These are phyloP conservation scores for Struthio camelus DNA, from an alignment of 2,113 vertebrate species.

Conservation along the genomic window DNA sequence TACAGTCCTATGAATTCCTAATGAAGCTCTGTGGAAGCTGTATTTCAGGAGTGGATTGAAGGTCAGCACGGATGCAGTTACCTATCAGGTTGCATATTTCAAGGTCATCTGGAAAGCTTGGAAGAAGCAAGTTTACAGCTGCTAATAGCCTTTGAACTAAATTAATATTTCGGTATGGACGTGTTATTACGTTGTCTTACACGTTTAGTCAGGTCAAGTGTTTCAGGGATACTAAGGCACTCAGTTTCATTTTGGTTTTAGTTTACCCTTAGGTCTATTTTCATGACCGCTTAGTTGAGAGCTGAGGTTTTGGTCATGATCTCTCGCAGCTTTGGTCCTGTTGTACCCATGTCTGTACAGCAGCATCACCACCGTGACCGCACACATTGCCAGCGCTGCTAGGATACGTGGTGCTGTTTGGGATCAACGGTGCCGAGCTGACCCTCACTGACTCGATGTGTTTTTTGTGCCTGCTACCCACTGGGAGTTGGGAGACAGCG, in stretches of 20 bases:
- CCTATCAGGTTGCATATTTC: not conserved
- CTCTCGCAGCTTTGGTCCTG: not conserved
- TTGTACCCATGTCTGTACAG: not conserved
- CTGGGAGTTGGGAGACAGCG: fast-evolving
- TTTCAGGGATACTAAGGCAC: not conserved
- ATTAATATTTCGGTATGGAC: not conserved
- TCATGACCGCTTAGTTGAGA: not conserved
- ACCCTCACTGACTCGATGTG: not conserved
- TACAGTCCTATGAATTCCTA: not conserved
- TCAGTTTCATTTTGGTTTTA: not conserved
- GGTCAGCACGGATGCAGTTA: not conserved
- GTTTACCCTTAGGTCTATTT: not conserved
- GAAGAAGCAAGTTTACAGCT: not conserved
- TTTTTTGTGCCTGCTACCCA: not conserved
- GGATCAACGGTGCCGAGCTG: fast-evolving
- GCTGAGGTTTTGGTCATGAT: not conserved
- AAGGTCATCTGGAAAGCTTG: not conserved
- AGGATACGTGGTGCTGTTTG: fast-evolving
- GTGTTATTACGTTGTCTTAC: not conserved
- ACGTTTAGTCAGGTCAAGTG: not conserved
- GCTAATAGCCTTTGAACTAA: not conserved
- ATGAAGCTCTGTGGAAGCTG: not conserved
- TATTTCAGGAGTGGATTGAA: not conserved
- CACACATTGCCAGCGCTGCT: not conserved
- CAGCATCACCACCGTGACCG: not conserved